A percentile compares a stretch with the other conserved stretches of the same genome.
phyloP scores from a whole-genome alignment of 2,888 invertebrate species.

The Temnothorax unifasciatus region DNA sequence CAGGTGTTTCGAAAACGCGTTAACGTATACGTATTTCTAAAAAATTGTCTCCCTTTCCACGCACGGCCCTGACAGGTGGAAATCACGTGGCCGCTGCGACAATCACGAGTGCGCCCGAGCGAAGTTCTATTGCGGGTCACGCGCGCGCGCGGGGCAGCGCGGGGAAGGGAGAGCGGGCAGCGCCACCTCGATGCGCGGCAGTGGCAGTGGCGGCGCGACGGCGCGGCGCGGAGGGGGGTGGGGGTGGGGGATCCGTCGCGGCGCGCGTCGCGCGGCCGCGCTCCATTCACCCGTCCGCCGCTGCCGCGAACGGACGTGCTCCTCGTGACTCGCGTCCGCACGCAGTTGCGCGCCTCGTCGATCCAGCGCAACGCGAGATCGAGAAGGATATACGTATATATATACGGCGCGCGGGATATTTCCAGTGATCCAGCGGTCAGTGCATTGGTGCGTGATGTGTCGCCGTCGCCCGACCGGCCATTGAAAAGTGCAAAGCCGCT shows the following conservation, averaged over 20 bases:
- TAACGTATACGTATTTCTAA: neutral
- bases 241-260: neutral
- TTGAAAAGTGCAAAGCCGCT: conserved; percentile 38
- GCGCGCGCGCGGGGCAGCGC: conserved; percentile 58
- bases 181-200: conserved; percentile 50
- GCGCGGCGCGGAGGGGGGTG: neutral
- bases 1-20: neutral
- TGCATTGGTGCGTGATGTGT: conserved; percentile 37
- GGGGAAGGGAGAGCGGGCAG: conserved; percentile 56
- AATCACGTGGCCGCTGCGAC: conserved; percentile 73
- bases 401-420: neutral
- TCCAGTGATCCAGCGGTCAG: conserved; percentile 14
- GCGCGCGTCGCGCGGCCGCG: conserved; percentile 47
- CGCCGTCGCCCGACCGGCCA: conserved; percentile 24
- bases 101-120: conserved; percentile 70
- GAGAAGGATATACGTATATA: neutral
- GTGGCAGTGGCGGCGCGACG: conserved; percentile 11
- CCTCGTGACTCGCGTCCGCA: neutral
- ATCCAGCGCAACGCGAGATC: neutral
- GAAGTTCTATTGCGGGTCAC: conserved; percentile 66
- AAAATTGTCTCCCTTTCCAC: neutral
- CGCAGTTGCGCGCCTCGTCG: conserved; percentile 16
- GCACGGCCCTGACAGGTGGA: conserved; percentile 66
- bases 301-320: conserved; percentile 69
- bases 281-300: conserved; percentile 76